Evolutionary conservation across 2,113 vertebrate species (phyloP), one percentile per base, ranked within the genome.

Genomic region (Cacatua alba): DNA sequence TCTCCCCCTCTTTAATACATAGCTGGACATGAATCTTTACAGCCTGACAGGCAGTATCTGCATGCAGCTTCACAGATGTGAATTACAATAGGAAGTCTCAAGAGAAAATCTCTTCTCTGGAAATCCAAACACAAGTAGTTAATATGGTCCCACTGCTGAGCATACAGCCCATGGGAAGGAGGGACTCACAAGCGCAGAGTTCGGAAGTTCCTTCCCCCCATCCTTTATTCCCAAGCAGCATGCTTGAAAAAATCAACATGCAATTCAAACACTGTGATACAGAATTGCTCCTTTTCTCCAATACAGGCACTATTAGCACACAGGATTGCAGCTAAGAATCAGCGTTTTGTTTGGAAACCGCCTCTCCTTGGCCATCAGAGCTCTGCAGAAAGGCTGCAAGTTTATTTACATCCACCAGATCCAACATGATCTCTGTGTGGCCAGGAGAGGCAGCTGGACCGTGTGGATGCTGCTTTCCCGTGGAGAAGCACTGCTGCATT

Each of bases 351-450:
- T 62, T 7, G 9, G 63, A 37, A 90, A 59, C 29, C 37, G 64
- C 39, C 20, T 59, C 78, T 69, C 39, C 59, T 43, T 0, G 1
- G 53, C 35, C 57, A 37, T 20, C 62, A 23, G 26, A 81, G 72
- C 63, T 82, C 68, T 37, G 48, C 67, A 71, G 70, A 52, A 53
- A 35, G 53, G 18, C 44, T 67, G 35, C 25, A 52, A 41, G 26
- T 18, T 46, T 51, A 1, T 37, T 88, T 31, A 25, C 26, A 28
- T 21, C 15, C 63, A 82, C n/a, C 5, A 35, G 48, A 75, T 59
- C 18, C 35, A 52, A 81, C 16, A 28, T 1, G 0, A 72, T 17
- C 29, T 77, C 74, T 0, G 0, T 2, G 1, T 2, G 0, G 29
- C 49, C 69, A 84, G 31, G 51, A 69, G 23, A 60, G 25, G 51